Conservation (phyloP, 2,888 invertebrate species). For the Leptopilina syphax region DNA sequence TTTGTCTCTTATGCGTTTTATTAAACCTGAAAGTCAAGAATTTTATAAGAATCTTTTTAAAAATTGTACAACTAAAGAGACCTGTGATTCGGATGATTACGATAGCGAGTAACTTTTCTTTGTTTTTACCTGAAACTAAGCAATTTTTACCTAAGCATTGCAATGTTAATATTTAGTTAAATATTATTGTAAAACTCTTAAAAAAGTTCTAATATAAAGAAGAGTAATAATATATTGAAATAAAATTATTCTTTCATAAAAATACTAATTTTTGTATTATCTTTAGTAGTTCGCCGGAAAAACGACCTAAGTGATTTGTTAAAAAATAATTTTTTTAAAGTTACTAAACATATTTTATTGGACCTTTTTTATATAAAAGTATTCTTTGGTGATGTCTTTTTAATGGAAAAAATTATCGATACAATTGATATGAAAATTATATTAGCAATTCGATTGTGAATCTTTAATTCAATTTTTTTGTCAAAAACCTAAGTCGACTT, state of each 20-base stretch:
- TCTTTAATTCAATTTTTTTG: not conserved
- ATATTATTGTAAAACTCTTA: not conserved
- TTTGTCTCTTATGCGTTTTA: slow-evolving; percentile 29
- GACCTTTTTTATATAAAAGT: not conserved
- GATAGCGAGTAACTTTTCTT: not conserved
- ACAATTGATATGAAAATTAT: not conserved
- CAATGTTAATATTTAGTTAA: not conserved
- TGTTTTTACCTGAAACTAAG: not conserved
- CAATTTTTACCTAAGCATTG: not conserved
- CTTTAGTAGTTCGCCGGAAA: not conserved
- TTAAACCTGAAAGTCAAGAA: slow-evolving; percentile 24
- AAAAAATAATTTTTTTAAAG: not conserved
- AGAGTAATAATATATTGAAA: not conserved
- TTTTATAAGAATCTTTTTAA: not conserved
- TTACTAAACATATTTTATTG: not conserved
- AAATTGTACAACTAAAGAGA: not conserved
- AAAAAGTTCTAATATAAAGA: not conserved
- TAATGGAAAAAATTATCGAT: not conserved
- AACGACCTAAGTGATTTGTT: not conserved
- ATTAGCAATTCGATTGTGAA: not conserved
- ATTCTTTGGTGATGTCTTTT: not conserved
- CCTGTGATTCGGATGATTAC: not conserved
- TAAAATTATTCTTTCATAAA: not conserved
- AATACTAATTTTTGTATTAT: not conserved
- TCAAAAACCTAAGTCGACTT: too few relatives aligned